These are phyloP conservation scores for Bellardia pandia DNA, from an alignment of 2,888 invertebrate species.

Conservation along the genomic window DNA sequence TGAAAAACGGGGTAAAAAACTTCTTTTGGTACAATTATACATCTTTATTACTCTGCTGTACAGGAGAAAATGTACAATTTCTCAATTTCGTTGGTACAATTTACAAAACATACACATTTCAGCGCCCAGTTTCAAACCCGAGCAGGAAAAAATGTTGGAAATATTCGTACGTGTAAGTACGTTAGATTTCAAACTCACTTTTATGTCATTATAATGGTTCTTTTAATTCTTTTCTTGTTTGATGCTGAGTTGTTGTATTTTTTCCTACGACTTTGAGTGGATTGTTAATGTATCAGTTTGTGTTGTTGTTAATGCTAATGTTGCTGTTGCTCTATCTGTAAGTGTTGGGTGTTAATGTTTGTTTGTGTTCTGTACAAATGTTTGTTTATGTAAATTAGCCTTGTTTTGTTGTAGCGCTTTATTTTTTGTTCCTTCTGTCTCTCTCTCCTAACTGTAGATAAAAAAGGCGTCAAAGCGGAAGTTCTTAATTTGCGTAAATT, in stretches of 20 bases:
- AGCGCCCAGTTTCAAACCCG: too few species aligned
- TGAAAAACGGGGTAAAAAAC: background rate
- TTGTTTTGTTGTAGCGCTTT: slow-evolving; percentile 36
- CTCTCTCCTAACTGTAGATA: slow-evolving; percentile 22
- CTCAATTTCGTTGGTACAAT: background rate
- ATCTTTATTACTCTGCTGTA: background rate
- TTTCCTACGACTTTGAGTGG: slow-evolving; percentile 46
- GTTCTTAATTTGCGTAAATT: slow-evolving; percentile 73
- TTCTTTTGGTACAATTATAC: background rate
- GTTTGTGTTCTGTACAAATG: slow-evolving; percentile 42
- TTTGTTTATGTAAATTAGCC: slow-evolving; percentile 72
- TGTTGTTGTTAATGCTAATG: slow-evolving; percentile 34
- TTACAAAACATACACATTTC: background rate
- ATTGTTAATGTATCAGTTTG: slow-evolving; percentile 48
- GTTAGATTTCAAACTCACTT: slow-evolving; percentile 49
- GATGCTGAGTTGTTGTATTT: slow-evolving; percentile 16
- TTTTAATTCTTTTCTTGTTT: slow-evolving; percentile 22
- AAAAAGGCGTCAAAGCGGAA: slow-evolving; percentile 74
- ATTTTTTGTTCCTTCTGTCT: slow-evolving; percentile 6
- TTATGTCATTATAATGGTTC: slow-evolving; percentile 43
- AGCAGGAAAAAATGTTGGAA: slow-evolving; percentile 26
- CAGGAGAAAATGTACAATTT: background rate
- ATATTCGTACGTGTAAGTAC: slow-evolving; percentile 49
- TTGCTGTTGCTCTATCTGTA: slow-evolving; percentile 21
- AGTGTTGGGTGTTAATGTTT: slow-evolving; percentile 58